Percentiles rank a stretch among this genome's conserved stretches.
phyloP scores from a whole-genome alignment of 1,140 invertebrate species.

The Drosophila saltans region DNA sequence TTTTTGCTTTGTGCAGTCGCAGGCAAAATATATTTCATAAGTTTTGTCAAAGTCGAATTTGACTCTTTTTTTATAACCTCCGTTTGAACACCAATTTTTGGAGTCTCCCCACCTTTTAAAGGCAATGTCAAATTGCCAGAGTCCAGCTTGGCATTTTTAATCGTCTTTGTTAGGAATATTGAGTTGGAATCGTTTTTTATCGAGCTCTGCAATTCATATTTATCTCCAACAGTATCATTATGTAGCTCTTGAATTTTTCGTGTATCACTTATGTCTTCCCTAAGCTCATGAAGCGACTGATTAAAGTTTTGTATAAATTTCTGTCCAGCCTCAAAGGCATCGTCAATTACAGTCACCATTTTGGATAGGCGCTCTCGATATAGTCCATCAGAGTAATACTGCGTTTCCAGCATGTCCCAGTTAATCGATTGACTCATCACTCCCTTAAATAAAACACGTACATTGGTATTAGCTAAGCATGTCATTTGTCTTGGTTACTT shows the following conservation, averaged over 20 bases:
- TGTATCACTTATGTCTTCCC: slow-evolving; percentile 79
- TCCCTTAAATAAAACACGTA: slow-evolving; percentile 86
- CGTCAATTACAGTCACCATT: slow-evolving; percentile 89
- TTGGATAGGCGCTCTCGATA: slow-evolving; percentile 93
- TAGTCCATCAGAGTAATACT: slow-evolving; percentile 93
- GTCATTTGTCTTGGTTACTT: slow-evolving; percentile 43
- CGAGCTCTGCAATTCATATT: slow-evolving; percentile 34
- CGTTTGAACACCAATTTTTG: slow-evolving; percentile 26
- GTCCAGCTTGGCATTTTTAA: slow-evolving; percentile 40
- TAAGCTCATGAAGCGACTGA: slow-evolving; percentile 84
- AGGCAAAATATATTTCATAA: slow-evolving; percentile 77
- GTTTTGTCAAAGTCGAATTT: slow-evolving; percentile 66
- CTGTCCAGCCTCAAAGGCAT: slow-evolving; percentile 90
- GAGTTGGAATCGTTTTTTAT: slow-evolving; percentile 36
- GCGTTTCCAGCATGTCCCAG: slow-evolving; percentile 94
- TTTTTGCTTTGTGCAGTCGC: slow-evolving; percentile 37
- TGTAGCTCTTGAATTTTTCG: slow-evolving; percentile 52
- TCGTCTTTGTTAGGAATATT: slow-evolving; percentile 56
- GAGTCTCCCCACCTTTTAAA: slow-evolving; percentile 31
- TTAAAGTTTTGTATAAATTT: slow-evolving; percentile 92
- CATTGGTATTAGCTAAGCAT: not conserved
- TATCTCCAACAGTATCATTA: slow-evolving; percentile 36
- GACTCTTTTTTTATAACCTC: slow-evolving; percentile 14
- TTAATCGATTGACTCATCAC: slow-evolving; percentile 97
- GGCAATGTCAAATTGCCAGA: slow-evolving; percentile 38